Conservation (phyloP, 2,888 invertebrate species). For the Protonemura montana region DNA sequence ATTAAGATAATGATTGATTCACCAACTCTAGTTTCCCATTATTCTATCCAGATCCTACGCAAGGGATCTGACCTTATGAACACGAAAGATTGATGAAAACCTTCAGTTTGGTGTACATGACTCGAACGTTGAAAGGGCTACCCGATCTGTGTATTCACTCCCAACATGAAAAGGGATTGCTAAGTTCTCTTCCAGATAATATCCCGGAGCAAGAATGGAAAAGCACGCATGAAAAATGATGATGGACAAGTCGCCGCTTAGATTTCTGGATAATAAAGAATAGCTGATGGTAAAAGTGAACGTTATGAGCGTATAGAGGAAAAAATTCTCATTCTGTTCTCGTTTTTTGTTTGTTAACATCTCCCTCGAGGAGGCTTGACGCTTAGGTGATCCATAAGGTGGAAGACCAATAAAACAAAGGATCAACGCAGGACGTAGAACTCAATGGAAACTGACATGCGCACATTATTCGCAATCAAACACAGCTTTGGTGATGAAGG, state of each 20-base stretch:
- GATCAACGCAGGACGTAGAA: not conserved
- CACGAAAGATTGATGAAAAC: slow-evolving; percentile 12
- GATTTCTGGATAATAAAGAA: not conserved
- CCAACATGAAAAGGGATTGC: not conserved
- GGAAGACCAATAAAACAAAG: not conserved
- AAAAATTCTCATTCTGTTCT: not conserved
- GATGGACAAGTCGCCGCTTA: not conserved
- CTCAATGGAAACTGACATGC: not conserved
- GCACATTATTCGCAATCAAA: not conserved
- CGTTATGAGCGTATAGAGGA: not conserved
- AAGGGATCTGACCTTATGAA: not conserved
- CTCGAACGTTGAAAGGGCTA: not conserved
- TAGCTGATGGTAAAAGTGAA: not conserved
- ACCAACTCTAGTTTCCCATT: not conserved
- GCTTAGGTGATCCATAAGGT: not conserved
- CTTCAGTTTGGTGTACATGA: not conserved
- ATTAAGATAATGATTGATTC: slow-evolving; percentile 12
- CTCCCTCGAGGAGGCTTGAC: not conserved
- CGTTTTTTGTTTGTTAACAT: not conserved
- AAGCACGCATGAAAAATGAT: not conserved
- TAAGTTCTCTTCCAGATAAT: not conserved
- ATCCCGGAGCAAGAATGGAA: not conserved
- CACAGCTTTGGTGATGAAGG: not conserved
- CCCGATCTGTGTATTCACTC: not conserved
- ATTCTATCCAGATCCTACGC: not conserved